Base-by-base conservation (phyloP, 1,140 invertebrate genomes). In the Drosophila serrata region DNA sequence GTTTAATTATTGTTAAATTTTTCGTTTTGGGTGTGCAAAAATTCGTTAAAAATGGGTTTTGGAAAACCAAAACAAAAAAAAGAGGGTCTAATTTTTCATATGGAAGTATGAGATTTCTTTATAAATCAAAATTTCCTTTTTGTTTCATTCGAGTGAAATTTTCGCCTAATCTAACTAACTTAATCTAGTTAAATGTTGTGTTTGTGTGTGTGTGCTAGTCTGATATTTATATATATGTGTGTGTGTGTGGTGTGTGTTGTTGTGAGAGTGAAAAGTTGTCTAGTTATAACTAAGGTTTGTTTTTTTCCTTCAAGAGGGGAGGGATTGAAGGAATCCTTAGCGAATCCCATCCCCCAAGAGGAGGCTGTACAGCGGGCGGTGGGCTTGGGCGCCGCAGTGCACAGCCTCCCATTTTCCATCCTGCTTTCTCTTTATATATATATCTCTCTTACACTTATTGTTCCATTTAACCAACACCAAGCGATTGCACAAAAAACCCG, bases 401-500 rank as follows among this genome's bases (percentile, higher is more conserved):
- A 72, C 68, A 72, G 68, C 68, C 68, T 33, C 49, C 19, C 13
- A 33, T 61, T 27, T 40, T 27, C 43, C 17, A 4, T 42, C 6
- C 40, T 19, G 8, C 24, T 48, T 15, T 29, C 9, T 27, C 4
- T 8, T 15, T 48, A 7, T 48, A 24, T 48, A n/a, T 6, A 17
- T 13, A 40, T 56, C 15, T 65, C 49, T 63, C 24, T 24, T 56
- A 63, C 43, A 51, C 24, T 74, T 79, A 69, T 68, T 72, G 29
- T 75, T 72, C 35, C 64, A 53, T 70, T 70, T 69, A 58, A 92
- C 91, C 91, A 91, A 92, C 91, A 92, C 91, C 91, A 91, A 90
- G 81, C 86, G 91, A 92, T 92, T 92, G 91, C 91, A 92, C 91
- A 92, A 92, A 84, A 82, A 92, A 92, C 91, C 91, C 91, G 91